Percentiles rank a stretch among this genome's conserved stretches.
Evolutionary conservation across 2,888 invertebrate species (phyloP).

Genomic region (Hypomecis punctinalis): DNA sequence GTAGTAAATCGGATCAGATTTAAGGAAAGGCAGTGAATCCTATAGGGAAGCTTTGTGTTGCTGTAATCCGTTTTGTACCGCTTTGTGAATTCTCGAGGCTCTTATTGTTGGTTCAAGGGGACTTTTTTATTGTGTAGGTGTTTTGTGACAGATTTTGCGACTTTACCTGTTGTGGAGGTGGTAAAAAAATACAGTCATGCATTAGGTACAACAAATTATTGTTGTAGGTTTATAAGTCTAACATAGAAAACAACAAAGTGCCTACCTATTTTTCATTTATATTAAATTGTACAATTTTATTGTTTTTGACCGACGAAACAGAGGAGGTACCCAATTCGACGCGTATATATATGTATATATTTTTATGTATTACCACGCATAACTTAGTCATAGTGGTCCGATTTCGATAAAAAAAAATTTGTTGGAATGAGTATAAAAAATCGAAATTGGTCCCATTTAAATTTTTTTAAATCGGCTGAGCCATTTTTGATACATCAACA

Average conservation of each 20-base stretch:
- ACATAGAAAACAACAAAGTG: neutral
- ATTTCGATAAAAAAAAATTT: no score
- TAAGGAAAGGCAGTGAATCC: slow-evolving; percentile 33
- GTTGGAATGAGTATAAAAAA: no score
- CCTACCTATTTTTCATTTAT: neutral
- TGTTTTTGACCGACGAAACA: no score
- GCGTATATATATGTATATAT: no score
- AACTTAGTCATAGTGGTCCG: no score
- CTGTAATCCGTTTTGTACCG: slow-evolving; percentile 38
- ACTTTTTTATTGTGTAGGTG: slow-evolving; percentile 12
- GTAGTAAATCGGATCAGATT: slow-evolving; percentile 42
- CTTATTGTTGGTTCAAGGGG: slow-evolving; percentile 21
- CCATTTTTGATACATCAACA: no score
- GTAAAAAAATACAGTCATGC: no score
- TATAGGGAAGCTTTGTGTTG: slow-evolving; percentile 29
- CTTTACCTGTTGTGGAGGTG: neutral
- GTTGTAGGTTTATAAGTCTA: neutral
- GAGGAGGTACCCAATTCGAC: no score
- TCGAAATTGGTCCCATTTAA: no score
- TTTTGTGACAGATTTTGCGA: slow-evolving; percentile 11
- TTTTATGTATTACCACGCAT: no score
- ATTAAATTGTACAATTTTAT: neutral
- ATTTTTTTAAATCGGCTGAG: no score
- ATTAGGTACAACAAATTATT: no score
- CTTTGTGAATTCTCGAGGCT: slow-evolving; percentile 26